Conservation (phyloP, 2,888 invertebrate species). For the Phoenoteleia sp. region DNA sequence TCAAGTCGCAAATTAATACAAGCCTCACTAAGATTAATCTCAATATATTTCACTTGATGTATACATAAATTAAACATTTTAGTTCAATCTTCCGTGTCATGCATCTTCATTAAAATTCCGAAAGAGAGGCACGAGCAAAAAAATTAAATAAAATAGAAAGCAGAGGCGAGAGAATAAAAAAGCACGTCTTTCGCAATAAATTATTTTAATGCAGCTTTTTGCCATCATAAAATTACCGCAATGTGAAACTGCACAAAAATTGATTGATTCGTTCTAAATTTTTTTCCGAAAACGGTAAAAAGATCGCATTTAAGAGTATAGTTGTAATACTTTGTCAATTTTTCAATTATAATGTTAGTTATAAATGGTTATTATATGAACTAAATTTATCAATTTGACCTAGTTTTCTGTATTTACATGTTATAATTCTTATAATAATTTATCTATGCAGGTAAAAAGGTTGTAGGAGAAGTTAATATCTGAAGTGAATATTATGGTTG, state of each 20-base stretch:
- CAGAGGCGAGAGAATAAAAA: too few relatives aligned
- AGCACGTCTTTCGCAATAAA: constrained; percentile 7
- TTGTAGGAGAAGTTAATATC: too few relatives aligned
- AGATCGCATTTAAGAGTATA: too few relatives aligned
- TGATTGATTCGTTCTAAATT: constrained; percentile 31
- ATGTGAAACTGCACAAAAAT: not conserved
- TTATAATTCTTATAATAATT: too few relatives aligned
- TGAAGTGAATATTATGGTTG: too few relatives aligned
- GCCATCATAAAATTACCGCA: constrained; percentile 13
- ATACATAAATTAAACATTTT: constrained; percentile 26
- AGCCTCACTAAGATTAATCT: not conserved
- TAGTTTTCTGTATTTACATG: too few relatives aligned
- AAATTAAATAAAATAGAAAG: not conserved
- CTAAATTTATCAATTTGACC: too few relatives aligned
- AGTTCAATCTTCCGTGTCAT: constrained; percentile 15
- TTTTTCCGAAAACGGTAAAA: too few relatives aligned
- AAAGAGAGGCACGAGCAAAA: not conserved
- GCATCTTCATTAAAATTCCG: constrained; percentile 21
- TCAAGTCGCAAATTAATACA: not conserved
- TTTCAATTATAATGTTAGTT: too few relatives aligned
- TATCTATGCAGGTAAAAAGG: too few relatives aligned
- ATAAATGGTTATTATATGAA: too few relatives aligned
- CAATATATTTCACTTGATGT: not conserved
- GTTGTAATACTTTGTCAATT: too few relatives aligned
- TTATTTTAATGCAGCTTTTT: constrained; percentile 30